phyloP scores from a whole-genome alignment of 2,797 vertebrate species.

The Rhinella marina region DNA sequence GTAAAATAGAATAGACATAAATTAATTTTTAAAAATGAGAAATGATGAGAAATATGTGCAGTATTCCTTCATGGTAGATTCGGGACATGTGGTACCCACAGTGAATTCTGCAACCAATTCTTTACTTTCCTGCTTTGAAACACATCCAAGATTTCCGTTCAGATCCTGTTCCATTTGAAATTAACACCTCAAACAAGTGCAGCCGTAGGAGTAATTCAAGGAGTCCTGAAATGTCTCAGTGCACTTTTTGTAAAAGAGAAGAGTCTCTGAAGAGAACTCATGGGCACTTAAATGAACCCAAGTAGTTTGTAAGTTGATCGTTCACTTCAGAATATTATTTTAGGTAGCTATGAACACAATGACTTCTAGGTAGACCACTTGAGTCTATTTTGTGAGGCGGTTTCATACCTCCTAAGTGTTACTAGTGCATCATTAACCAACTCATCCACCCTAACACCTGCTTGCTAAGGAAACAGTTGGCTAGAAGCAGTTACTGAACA shows the following conservation, averaged over 20 bases:
- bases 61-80: constrained; percentile 54
- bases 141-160: constrained; percentile 59
- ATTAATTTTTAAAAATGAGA: constrained; percentile 31
- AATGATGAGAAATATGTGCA: constrained; percentile 32
- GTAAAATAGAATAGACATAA: too few species aligned
- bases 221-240: constrained; percentile 61
- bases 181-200: constrained; percentile 63
- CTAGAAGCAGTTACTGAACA: neutral
- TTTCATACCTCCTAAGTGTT: constrained; percentile 52
- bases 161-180: constrained; percentile 64
- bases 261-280: constrained; percentile 59
- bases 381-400: constrained; percentile 37
- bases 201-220: constrained; percentile 62
- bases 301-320: constrained; percentile 60
- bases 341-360: constrained; percentile 58
- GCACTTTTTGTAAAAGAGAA: constrained; percentile 60
- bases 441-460: constrained; percentile 34
- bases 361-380: constrained; percentile 45
- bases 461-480: neutral
- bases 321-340: constrained; percentile 59
- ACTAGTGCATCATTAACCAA: constrained; percentile 30
- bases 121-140: constrained; percentile 61
- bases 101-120: constrained; percentile 59
- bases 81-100: constrained; percentile 52
- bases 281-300: constrained; percentile 54